Percentiles rank a stretch among this genome's conserved stretches.
These are phyloP conservation scores for Salvelinus namaycush DNA, from an alignment of 2,113 vertebrate genomes.

Conservation along the genomic window DNA sequence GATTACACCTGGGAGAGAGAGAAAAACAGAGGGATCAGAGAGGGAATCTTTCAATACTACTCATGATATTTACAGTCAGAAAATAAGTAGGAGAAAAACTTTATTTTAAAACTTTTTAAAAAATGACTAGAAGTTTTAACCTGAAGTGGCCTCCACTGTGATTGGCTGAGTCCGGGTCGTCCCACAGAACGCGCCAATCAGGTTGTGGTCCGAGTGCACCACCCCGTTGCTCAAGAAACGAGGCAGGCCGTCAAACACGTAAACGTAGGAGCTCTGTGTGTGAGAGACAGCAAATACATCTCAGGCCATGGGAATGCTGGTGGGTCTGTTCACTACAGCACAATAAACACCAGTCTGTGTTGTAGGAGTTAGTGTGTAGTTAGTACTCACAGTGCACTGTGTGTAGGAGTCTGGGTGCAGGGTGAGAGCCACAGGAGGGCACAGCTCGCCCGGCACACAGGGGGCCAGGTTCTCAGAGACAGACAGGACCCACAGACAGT, in stretches of 20 bases:
- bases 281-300: background rate
- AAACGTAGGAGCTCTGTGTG: constrained; percentile 85
- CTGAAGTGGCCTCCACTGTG: constrained; percentile 86
- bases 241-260: constrained; percentile 88
- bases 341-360: background rate
- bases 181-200: constrained; percentile 89
- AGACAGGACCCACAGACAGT: constrained; percentile 89
- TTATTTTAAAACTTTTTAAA: background rate
- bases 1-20: constrained; percentile 76
- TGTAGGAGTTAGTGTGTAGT: background rate
- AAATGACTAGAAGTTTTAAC: constrained; percentile 53
- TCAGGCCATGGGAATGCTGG: background rate
- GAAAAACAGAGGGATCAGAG: background rate
- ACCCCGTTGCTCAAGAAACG: constrained; percentile 84
- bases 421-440: constrained; percentile 82
- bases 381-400: constrained; percentile 82
- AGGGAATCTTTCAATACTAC: background rate
- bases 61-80: no score
- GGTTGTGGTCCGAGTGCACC: constrained; percentile 84
- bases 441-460: constrained; percentile 68
- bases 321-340: background rate
- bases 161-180: constrained; percentile 79
- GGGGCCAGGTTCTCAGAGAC: constrained; percentile 77
- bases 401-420: constrained; percentile 85
- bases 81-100: no score